A percentile compares a stretch with the other conserved stretches of the same genome.
These are phyloP conservation scores for Noctua janthe DNA, from an alignment of 2,888 invertebrate genomes.

Conservation along the genomic window DNA sequence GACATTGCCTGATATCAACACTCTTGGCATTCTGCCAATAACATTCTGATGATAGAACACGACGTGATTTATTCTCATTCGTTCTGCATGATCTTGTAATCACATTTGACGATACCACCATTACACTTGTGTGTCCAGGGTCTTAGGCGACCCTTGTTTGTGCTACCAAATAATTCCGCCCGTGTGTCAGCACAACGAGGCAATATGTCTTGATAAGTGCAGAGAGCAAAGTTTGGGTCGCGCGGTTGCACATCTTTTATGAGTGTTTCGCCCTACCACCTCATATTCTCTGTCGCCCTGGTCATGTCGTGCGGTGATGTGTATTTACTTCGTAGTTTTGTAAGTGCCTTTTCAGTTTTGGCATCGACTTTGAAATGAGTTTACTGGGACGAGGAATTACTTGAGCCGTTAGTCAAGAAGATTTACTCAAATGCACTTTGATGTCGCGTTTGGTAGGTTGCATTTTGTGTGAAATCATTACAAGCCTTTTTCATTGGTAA, in stretches of 20 bases:
- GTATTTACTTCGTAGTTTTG: slow-evolving; percentile 50
- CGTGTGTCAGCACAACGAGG: slow-evolving; percentile 68
- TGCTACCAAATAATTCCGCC: slow-evolving; percentile 40
- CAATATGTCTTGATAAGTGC: slow-evolving; percentile 79
- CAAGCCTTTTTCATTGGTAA: too few relatives aligned
- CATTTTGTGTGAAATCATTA: too few relatives aligned
- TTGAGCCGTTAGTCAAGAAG: neutral
- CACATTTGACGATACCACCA: neutral
- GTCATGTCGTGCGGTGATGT: slow-evolving; percentile 59
- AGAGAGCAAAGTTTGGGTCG: slow-evolving; percentile 78
- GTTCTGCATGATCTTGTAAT: neutral
- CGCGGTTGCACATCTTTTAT: slow-evolving; percentile 74
- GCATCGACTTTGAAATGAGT: slow-evolving; percentile 22
- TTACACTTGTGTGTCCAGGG: slow-evolving; percentile 6
- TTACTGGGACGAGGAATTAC: slow-evolving; percentile 11
- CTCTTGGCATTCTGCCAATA: neutral
- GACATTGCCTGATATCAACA: neutral
- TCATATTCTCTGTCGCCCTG: slow-evolving; percentile 70
- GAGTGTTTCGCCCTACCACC: slow-evolving; percentile 70
- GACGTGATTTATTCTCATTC: neutral
- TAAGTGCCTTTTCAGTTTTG: slow-evolving; percentile 34
- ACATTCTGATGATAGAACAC: too few relatives aligned
- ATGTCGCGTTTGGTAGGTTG: neutral
- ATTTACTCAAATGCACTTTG: neutral
- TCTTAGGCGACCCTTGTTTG: slow-evolving; percentile 32